A percentile compares a stretch with the other conserved stretches of the same genome.
phyloP scores from a whole-genome alignment of 2,113 vertebrate species.

The Murina feae region DNA sequence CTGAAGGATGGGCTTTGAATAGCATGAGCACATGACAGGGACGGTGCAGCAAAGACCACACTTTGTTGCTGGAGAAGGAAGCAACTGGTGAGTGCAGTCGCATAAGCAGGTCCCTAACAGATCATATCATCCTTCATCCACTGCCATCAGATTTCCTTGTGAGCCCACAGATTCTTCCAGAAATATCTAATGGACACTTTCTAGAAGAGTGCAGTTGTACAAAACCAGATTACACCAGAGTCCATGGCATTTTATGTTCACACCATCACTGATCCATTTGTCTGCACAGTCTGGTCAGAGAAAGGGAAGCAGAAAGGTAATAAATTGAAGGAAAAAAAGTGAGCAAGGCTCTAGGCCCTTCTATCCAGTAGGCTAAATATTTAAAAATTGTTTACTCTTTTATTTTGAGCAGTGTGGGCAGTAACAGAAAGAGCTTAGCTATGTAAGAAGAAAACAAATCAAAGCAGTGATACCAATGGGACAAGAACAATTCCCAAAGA shows the following conservation, averaged over 20 bases:
- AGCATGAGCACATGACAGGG: too few relatives aligned
- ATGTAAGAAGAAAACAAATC: not conserved
- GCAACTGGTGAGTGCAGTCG: not conserved
- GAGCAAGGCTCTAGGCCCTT: not conserved
- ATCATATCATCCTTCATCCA: not conserved
- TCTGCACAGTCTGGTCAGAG: not conserved
- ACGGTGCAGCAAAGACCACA: accelerated
- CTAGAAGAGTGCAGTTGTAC: not conserved
- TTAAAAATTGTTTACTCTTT: not conserved
- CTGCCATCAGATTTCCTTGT: not conserved
- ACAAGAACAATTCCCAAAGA: not conserved
- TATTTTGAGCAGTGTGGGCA: not conserved
- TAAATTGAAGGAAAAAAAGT: not conserved
- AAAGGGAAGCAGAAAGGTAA: not conserved
- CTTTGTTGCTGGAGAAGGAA: not conserved
- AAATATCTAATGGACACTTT: not conserved
- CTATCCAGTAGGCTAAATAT: not conserved
- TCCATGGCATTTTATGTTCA: not conserved
- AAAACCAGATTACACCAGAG: not conserved
- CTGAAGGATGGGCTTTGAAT: not conserved
- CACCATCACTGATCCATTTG: not conserved
- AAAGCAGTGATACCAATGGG: not conserved
- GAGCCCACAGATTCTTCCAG: not conserved
- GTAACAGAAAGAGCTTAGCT: not conserved
- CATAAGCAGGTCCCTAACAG: not conserved